Evolutionary conservation across 2,797 vertebrate species (phyloP), one percentile per base, ranked within the genome.

Genomic region (Micrastur ruficollis): DNA sequence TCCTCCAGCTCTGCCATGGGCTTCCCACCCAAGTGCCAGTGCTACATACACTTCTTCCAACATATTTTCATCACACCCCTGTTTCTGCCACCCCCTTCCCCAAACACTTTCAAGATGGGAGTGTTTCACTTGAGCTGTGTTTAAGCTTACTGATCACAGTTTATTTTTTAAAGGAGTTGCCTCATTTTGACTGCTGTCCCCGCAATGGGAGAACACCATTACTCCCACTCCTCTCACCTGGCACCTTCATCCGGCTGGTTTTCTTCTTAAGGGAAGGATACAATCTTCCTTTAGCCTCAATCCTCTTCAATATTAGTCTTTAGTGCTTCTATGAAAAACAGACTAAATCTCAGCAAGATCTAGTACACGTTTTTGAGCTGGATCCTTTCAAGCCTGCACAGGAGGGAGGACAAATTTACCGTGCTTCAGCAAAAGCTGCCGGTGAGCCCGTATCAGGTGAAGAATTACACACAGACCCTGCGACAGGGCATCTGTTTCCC

Each of bases 31-130:
- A 23, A 21, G 7, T 1, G 0, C 32, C 34, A 4, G 6, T 4
- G 11, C 36, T 11, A 66, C 6, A 23, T 29, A 42, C 11, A 1
- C 36, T 66, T 70, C 84, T 21, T 42, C 34, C 50, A 76, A 26
- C 4, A 0, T 6, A 21, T 29, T 81, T 78, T 52, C 34, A 53
- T 29, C 26, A 16, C 11, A 8, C 12, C 18, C 1, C 12, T 11
- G 0, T 22, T 92, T 61, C 59, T 26, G 59, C 47, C 2, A 1
- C 1, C 0, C 17, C 11, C 13, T 61, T 56, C 21, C 72, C 52
- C 26, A 27, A 63, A 49, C 44, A 32, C 10, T 17, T 27, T 27
- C 44, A 38, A 32, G 26, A 34, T 9, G 32, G 34, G 20, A 71
- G 15, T 36, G 36, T 26, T 53, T 55, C 11, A n/a, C 55, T 20